These are phyloP conservation scores for Rhynchotus rufescens DNA, from an alignment of 2,797 vertebrate species.

Conservation along the genomic window DNA sequence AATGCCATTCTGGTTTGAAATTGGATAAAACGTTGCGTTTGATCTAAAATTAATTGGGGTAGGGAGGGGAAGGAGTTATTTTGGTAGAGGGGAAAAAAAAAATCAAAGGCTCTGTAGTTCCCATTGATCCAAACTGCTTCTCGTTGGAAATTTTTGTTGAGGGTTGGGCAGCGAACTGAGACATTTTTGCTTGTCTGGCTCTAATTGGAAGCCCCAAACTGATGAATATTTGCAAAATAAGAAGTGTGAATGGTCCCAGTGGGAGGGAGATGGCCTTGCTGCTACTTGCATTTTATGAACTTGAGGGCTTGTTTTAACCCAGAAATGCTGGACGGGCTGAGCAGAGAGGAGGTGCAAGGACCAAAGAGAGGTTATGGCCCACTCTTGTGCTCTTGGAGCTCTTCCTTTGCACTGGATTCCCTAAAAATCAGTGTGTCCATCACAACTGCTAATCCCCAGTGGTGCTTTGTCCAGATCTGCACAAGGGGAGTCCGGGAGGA, in stretches of 20 bases:
- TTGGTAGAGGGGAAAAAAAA: background rate
- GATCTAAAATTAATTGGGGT: constrained; percentile 52
- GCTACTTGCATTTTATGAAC: background rate
- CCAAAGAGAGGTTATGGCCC: rapidly evolving
- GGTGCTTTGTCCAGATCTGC: background rate
- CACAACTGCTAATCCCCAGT: rapidly evolving
- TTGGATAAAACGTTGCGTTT: constrained; percentile 53
- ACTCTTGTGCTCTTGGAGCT: background rate
- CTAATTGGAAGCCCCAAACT: constrained; percentile 38
- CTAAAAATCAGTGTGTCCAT: background rate
- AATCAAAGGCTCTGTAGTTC: constrained; percentile 19
- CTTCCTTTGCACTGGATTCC: background rate
- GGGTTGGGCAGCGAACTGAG: background rate
- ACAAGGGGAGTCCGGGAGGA: no score
- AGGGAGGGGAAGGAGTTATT: constrained; percentile 37
- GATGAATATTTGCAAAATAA: background rate
- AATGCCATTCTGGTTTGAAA: constrained; percentile 34
- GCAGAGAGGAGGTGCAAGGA: background rate
- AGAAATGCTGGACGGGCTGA: background rate
- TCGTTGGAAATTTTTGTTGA: background rate
- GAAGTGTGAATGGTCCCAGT: background rate
- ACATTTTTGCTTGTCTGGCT: background rate
- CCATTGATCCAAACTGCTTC: constrained; percentile 3
- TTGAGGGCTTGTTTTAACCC: background rate
- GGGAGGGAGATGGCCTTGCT: background rate